These are phyloP conservation scores for Macaca fascicularis DNA, from an alignment of 2,113 vertebrate species.

Conservation along the genomic window T2T-MFA8v1.1 NC_088390.1:55085501-55086000, in stretches of 20 bases:
- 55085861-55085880: background rate
- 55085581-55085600: background rate
- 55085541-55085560: background rate
- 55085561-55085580: background rate
- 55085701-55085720: background rate
- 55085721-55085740: background rate
- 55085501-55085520: background rate
- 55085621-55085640: background rate
- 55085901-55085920: background rate
- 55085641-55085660: background rate
- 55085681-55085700: background rate
- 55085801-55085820: background rate
- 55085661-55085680: background rate
- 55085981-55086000: background rate
- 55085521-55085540: background rate
- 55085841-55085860: background rate
- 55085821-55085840: background rate
- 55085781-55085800: background rate
- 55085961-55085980: background rate
- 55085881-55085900: background rate
- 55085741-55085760: background rate
- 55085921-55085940: background rate
- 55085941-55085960: background rate
- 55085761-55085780: background rate
- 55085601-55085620: accelerated